phyloP scores from a whole-genome alignment of 2,888 invertebrate genomes.

The Hipparchia semele region DNA sequence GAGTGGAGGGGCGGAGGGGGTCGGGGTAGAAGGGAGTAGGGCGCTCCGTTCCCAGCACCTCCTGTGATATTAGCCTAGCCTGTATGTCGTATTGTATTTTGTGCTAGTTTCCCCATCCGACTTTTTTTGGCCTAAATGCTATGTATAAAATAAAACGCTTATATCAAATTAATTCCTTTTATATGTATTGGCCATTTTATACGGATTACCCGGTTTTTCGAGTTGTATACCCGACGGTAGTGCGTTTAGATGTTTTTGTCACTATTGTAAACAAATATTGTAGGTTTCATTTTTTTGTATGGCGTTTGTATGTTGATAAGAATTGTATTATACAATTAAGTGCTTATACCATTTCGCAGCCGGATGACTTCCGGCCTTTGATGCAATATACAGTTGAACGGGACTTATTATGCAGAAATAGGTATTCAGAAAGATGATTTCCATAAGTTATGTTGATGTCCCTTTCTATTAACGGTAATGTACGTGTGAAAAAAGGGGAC shows the following conservation, averaged over 20 bases:
- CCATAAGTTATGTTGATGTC: constrained; percentile 43
- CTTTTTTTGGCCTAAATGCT: constrained; percentile 72
- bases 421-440: constrained; percentile 43
- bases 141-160: constrained; percentile 63
- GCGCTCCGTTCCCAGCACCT: constrained; percentile 79
- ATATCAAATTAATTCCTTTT: constrained; percentile 61
- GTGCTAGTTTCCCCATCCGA: constrained; percentile 78
- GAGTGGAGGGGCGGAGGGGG: constrained; percentile 44
- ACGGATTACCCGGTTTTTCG: constrained; percentile 69
- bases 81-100: constrained; percentile 73
- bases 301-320: constrained; percentile 58
- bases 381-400: constrained; percentile 37
- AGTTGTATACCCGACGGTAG: constrained; percentile 66
- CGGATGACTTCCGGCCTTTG: constrained; percentile 34
- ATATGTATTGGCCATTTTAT: constrained; percentile 68
- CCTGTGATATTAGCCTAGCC: constrained; percentile 83
- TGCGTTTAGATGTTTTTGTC: constrained; percentile 63
- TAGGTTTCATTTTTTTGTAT: constrained; percentile 62
- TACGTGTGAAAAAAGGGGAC: constrained; percentile 40
- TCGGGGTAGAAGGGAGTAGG: constrained; percentile 50
- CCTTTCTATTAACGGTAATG: constrained; percentile 46
- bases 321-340: constrained; percentile 45
- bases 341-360: constrained; percentile 39
- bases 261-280: constrained; percentile 54
- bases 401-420: constrained; percentile 37